Percentiles rank a stretch among this genome's conserved stretches.
These are phyloP conservation scores for Nothoprocta perdicaria DNA, from an alignment of 2,113 vertebrate species.

Conservation along the genomic window DNA sequence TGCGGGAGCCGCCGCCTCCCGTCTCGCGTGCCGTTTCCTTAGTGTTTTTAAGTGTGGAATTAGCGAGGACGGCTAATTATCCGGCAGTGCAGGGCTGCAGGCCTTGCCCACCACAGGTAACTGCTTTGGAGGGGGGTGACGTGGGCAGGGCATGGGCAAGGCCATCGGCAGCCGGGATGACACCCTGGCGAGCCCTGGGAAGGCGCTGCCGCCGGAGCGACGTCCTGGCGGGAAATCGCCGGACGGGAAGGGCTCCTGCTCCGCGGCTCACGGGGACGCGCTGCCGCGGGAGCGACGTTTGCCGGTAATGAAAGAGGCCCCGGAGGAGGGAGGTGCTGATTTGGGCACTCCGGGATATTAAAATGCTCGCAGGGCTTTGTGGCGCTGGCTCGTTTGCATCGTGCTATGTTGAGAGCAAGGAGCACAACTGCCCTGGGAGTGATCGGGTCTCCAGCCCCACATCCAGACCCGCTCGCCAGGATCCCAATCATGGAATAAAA, in stretches of 20 bases:
- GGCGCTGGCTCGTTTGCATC: not conserved
- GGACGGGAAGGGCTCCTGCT: not conserved
- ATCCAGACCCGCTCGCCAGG: not conserved
- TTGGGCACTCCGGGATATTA: not conserved
- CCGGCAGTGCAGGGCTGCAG: slow-evolving; percentile 24
- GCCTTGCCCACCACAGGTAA: slow-evolving; percentile 25
- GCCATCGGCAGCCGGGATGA: no score
- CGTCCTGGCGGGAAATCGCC: no score
- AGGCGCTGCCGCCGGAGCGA: no score
- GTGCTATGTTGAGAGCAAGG: not conserved
- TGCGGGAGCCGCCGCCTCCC: not conserved
- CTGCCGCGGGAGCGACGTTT: not conserved
- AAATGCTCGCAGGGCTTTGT: not conserved
- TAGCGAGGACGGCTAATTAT: slow-evolving; percentile 28
- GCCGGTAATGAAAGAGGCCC: not conserved
- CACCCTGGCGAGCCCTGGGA: no score
- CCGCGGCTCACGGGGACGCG: not conserved
- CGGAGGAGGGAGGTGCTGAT: not conserved
- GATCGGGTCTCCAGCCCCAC: not conserved
- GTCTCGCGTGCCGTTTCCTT: slow-evolving; percentile 33
- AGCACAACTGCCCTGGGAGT: not conserved
- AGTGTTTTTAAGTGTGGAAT: not conserved
- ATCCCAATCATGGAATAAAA: not conserved
- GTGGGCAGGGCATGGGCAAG: no score
- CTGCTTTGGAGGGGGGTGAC: slow-evolving; percentile 29